Evolutionary conservation across 2,888 invertebrate genomes (phyloP).

Genomic region (Lasioglossum calceatum): DNA sequence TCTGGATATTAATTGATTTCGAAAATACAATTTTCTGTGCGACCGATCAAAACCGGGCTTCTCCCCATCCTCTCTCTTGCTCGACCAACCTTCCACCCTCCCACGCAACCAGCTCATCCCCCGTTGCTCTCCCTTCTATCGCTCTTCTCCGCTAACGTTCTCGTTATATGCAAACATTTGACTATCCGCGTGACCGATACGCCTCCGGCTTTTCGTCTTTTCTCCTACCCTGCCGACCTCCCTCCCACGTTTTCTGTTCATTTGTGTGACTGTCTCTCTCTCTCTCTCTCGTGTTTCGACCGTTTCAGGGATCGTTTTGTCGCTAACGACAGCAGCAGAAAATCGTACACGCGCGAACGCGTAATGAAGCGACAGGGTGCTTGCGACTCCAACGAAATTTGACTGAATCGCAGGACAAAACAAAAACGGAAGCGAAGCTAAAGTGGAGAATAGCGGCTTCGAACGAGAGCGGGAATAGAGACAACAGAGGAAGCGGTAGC

Average conservation of each 20-base stretch:
- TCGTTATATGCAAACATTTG: constrained; percentile 23
- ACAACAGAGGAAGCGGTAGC: neutral
- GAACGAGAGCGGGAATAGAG: neutral
- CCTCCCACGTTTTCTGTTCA: neutral
- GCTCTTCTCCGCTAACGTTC: constrained; percentile 46
- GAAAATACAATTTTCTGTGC: constrained; percentile 83
- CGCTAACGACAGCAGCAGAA: neutral
- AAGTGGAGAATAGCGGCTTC: neutral
- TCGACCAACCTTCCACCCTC: constrained; percentile 14
- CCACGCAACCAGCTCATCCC: constrained; percentile 23
- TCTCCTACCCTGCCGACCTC: neutral
- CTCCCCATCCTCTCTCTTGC: constrained; percentile 19
- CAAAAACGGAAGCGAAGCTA: neutral
- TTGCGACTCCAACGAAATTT: neutral
- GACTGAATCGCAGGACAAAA: neutral
- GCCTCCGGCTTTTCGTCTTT: constrained; percentile 18
- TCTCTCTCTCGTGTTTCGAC: neutral
- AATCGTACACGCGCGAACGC: neutral
- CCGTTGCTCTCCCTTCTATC: constrained; percentile 27
- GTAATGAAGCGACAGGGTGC: neutral
- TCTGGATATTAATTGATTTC: constrained; percentile 83
- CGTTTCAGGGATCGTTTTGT: neutral
- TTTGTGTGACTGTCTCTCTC: neutral
- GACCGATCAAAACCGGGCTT: constrained; percentile 81
- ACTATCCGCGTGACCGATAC: constrained; percentile 11